Evolutionary conservation across 2,888 invertebrate species (phyloP), one percentile per base, ranked within the genome.

Genomic region (Metallyticus violacea): DNA sequence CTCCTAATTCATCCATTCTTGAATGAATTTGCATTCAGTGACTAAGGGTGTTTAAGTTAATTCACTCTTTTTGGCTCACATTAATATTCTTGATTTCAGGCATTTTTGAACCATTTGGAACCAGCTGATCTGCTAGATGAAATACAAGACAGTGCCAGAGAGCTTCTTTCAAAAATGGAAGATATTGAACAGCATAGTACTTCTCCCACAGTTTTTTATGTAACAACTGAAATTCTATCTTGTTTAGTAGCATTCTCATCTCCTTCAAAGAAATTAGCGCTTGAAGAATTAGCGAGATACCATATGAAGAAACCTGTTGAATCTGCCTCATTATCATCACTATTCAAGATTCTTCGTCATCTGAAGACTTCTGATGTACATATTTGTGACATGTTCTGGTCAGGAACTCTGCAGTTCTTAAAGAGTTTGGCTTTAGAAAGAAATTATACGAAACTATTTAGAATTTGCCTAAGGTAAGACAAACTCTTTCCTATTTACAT

Each of bases 61-160:
- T n/a, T n/a, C n/a, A n/a, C n/a, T n/a, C n/a, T n/a, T n/a, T n/a
- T n/a, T n/a, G n/a, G 22, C 3, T 15, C 15, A 62, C 22, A 62
- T 15, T 62, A 15, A 62, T 62, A 22, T 83, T 26, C n/a, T 81
- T 83, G 83, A 40, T 91, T 90, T 85, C 90, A 93, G 90, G 90
- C 93, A 62, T 92, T 93, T 89, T 91, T 93, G 89, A 92, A 91
- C 86, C 93, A 93, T 87, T 90, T 92, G 87, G 93, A 94, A 89
- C 94, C 94, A 2, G 93, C 93, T 1, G 89, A 90, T 3, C 88
- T 93, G 2, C 89, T 92, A 1, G 91, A 91, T 79, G 91, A 91
- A 62, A 90, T 93, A 0, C 92, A 92, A 80, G 89, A 91, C 84
- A 91, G 91, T 40, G 91, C 92, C 0, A 91, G 91, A 81, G 90